Base-by-base conservation (phyloP, 2,888 invertebrate genomes). In the Zele albiditarsus region DNA sequence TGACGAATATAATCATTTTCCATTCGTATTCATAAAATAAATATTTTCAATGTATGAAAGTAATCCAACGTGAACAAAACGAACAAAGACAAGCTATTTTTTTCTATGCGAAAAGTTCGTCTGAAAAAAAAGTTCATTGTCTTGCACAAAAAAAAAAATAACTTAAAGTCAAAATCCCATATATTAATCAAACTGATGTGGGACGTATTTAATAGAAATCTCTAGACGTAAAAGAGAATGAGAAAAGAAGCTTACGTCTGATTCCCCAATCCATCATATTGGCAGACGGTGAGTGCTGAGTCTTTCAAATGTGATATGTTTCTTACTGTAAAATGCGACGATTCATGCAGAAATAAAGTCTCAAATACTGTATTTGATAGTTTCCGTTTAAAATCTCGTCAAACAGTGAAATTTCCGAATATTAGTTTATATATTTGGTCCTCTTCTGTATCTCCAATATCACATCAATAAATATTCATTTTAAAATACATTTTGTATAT, bases 181-280 rank as follows among this genome's bases (percentile, higher is more conserved):
- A 5, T 16, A 28, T 31, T 16, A 62, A 28, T 31, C 2, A 25
- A 27, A n/a, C n/a, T n/a, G 8, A 16, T 62, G 28, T 31, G 16
- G 8, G 16, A 28, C 10, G 3, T 25, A 27, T 10, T 23, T 67
- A n/a, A 28, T 23, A 57, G 27, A 60, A 71, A 53, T 53, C 27
- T 46, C 72, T 60, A 66, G 25, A 77, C 27, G 25, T 60, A 73
- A 68, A 53, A 65, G 42, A 12, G 74, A 66, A 71, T 20, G n/a
- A n/a, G 12, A 46, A 70, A 80, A 78, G 68, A 71, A 90, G 92
- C 94, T 91, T 92, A 94, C 94, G 93, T 91, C 93, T 92, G 84
- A 94, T 93, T 81, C 94, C 93, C 93, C 93, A 94, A 90, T 94
- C 94, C 93, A 94, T 93, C 93, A 93, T 93, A 86, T 90, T 92